These are phyloP conservation scores for Tetropium fuscum DNA, from an alignment of 2,888 invertebrate genomes.

Conservation along the genomic window DNA sequence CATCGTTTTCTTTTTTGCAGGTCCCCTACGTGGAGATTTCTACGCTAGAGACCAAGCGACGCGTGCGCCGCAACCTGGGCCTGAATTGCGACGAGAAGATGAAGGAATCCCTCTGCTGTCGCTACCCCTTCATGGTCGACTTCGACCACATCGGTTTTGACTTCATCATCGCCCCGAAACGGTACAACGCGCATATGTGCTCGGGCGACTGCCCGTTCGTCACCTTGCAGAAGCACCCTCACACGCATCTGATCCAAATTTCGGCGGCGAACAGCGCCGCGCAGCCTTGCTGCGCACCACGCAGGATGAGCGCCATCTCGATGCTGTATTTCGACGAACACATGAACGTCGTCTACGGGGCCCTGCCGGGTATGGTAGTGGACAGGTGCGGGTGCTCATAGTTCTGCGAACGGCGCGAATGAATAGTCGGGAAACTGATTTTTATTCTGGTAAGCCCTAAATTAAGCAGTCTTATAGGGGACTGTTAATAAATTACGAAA, in stretches of 20 bases:
- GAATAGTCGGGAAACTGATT: conserved; percentile 11
- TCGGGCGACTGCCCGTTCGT: conserved; percentile 93
- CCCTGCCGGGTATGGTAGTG: conserved; percentile 94
- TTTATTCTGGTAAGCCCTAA: too few relatives aligned
- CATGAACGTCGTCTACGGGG: conserved; percentile 87
- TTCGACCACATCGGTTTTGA: conserved; percentile 98
- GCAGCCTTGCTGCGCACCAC: conserved; percentile 93
- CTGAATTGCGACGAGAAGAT: conserved; percentile 85
- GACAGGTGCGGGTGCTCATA: conserved; percentile 93
- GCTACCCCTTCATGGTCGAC: conserved; percentile 93
- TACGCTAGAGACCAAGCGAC: conserved; percentile 70
- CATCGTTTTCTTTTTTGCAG: conserved; percentile 58
- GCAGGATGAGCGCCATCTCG: conserved; percentile 87
- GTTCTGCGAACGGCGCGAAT: neutral
- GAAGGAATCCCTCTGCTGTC: conserved; percentile 89
- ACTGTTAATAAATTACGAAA: neutral
- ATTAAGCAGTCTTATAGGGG: neutral
- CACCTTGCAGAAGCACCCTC: conserved; percentile 87
- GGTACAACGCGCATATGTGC: conserved; percentile 96
- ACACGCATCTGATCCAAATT: conserved; percentile 89
- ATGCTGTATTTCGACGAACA: conserved; percentile 94
- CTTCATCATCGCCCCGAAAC: conserved; percentile 96
- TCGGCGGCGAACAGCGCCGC: conserved; percentile 81
- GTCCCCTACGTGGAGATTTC: conserved; percentile 73
- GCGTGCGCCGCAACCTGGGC: conserved; percentile 82